Conservation (phyloP, 2,113 vertebrate species). For the Gymnogyps californianus region DNA sequence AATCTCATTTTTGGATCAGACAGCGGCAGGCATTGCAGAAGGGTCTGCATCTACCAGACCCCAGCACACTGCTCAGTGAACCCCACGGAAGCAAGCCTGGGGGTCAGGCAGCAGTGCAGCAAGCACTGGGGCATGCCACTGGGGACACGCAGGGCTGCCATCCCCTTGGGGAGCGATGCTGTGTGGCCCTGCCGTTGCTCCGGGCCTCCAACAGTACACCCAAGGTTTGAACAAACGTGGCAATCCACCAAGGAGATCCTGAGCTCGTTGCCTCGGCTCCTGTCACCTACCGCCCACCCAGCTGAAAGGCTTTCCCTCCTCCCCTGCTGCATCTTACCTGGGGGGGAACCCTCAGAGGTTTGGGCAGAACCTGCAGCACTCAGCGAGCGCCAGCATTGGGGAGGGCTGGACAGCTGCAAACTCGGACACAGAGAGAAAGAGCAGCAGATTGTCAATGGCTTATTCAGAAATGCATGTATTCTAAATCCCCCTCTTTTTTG, state of each 20-base stretch:
- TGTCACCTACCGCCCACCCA: neutral
- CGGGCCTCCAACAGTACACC: neutral
- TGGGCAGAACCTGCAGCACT: neutral
- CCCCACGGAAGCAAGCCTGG: neutral
- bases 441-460: neutral
- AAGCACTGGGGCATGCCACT: neutral
- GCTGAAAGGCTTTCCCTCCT: neutral
- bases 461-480: neutral
- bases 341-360: neutral
- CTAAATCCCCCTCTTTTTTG: neutral
- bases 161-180: neutral
- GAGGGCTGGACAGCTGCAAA: neutral
- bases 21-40: neutral
- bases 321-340: neutral
- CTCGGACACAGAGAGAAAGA: neutral
- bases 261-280: neutral
- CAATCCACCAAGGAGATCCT: neutral
- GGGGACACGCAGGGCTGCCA: neutral
- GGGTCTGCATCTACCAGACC: no score
- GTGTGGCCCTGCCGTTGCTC: neutral
- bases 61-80: neutral
- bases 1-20: neutral
- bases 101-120: neutral
- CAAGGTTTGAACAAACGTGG: neutral
- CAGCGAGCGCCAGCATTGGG: neutral